phyloP scores from a whole-genome alignment of 1,140 invertebrate genomes.

The Lycorma delicatula region DNA sequence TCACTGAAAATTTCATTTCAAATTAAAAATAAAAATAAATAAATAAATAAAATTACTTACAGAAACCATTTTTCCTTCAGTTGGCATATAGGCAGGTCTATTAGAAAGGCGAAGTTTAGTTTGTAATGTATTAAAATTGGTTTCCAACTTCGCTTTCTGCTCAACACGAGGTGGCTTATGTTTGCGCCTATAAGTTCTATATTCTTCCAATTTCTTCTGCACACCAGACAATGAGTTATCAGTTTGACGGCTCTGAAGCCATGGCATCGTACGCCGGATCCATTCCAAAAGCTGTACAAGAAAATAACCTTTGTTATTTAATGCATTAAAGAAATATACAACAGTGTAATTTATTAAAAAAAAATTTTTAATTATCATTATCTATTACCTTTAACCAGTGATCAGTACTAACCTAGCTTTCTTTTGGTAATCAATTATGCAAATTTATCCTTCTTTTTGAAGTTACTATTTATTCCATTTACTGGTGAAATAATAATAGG shows the following conservation, averaged over 20 bases:
- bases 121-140: slow-evolving; percentile 98
- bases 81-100: slow-evolving; percentile 96
- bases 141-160: slow-evolving; percentile 96
- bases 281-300: slow-evolving; percentile 89
- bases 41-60: slow-evolving; percentile 44
- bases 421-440: no score
- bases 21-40: not conserved
- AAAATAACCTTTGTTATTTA: no score
- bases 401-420: no score
- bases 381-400: no score
- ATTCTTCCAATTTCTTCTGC: slow-evolving; percentile 96
- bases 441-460: no score
- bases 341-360: no score
- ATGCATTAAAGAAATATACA: no score
- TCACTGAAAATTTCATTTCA: no score
- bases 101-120: slow-evolving; percentile 95
- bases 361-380: no score
- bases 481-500: no score
- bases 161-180: slow-evolving; percentile 98
- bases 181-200: slow-evolving; percentile 94
- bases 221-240: slow-evolving; percentile 96
- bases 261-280: slow-evolving; percentile 96
- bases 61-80: slow-evolving; percentile 97
- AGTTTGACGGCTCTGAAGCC: slow-evolving; percentile 93
- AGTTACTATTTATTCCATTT: no score